Evolutionary conservation across 2,113 vertebrate species (phyloP).

Genomic region (Passer domesticus): DNA sequence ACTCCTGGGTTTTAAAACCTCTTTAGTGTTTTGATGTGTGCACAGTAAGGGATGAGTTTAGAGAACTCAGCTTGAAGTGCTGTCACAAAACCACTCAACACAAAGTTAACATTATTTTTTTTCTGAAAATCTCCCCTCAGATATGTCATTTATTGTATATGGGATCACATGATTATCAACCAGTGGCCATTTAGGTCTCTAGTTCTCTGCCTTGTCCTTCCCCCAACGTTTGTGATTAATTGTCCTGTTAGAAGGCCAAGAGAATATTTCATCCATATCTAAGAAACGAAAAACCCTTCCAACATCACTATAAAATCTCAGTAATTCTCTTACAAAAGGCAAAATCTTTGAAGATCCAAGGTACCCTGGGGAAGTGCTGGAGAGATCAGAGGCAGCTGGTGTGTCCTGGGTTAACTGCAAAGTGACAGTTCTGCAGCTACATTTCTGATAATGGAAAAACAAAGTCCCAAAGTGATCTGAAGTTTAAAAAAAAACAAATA

Average conservation of each 20-base stretch:
- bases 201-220: not conserved
- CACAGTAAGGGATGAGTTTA: not conserved
- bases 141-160: not conserved
- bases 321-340: not conserved
- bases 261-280: not conserved
- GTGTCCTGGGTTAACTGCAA: not conserved
- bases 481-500: fast-evolving
- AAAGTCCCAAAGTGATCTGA: not conserved
- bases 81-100: not conserved
- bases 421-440: not conserved
- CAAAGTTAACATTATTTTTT: not conserved
- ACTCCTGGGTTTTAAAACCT: not conserved
- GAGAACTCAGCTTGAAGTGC: not conserved
- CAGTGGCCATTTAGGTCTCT: not conserved
- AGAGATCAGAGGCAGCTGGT: not conserved
- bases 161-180: not conserved
- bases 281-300: not conserved
- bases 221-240: not conserved
- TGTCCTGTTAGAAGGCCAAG: not conserved
- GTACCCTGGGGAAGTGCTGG: not conserved
- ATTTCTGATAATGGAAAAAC: not conserved
- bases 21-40: not conserved
- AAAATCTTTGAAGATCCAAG: not conserved
- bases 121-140: not conserved
- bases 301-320: not conserved